A percentile compares a stretch with the other conserved stretches of the same genome.
phyloP scores from a whole-genome alignment of 2,888 invertebrate genomes.

The Elegia similella region DNA sequence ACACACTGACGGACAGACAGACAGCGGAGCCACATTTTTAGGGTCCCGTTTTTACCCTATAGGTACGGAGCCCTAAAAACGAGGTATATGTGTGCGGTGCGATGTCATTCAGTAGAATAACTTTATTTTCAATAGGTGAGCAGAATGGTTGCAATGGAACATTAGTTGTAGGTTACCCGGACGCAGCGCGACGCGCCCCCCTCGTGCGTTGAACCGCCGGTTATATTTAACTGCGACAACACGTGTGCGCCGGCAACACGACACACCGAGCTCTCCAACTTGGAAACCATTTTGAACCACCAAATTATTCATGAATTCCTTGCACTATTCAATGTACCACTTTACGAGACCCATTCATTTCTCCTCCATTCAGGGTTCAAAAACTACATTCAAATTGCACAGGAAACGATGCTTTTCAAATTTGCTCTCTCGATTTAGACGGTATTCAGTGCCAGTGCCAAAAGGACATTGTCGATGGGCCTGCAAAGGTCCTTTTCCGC shows the following conservation, averaged over 20 bases:
- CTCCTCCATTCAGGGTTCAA: constrained; percentile 38
- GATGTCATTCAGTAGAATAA: neutral
- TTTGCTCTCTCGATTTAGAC: constrained; percentile 42
- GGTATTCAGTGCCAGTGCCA: constrained; percentile 47
- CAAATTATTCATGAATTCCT: constrained; percentile 35
- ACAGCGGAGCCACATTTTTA: too few relatives aligned
- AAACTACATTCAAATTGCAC: constrained; percentile 39
- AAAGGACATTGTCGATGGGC: constrained; percentile 47
- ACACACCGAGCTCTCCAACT: constrained; percentile 58
- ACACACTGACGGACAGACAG: too few relatives aligned
- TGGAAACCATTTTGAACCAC: constrained; percentile 49
- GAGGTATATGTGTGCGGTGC: neutral
- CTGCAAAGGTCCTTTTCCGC: constrained; percentile 43
- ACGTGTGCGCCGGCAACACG: constrained; percentile 62
- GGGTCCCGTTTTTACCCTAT: too few relatives aligned
- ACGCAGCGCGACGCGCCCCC: constrained; percentile 55
- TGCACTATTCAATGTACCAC: constrained; percentile 17
- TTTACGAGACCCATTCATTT: constrained; percentile 37
- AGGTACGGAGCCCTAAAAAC: too few relatives aligned
- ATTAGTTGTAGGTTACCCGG: constrained; percentile 66
- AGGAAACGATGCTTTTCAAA: constrained; percentile 46
- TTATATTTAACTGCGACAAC: constrained; percentile 78
- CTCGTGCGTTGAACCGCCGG: constrained; percentile 74
- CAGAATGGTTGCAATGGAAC: constrained; percentile 27
- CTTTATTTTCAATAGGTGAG: neutral